Evolutionary conservation across 2,113 vertebrate species (phyloP).

Genomic region (Dolichotis patagonum): DNA sequence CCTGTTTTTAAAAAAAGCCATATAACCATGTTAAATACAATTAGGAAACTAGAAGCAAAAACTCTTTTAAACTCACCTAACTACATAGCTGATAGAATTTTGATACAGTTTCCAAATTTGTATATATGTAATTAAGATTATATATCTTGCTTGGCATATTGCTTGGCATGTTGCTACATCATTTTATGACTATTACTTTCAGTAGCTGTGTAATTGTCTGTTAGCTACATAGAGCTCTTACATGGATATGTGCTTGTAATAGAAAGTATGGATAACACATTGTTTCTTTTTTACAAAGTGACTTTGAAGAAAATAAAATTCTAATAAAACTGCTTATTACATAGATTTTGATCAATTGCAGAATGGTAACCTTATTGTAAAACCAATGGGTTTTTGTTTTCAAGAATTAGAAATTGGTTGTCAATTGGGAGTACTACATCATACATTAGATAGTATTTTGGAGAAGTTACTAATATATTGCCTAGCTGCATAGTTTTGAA

Average conservation of each 20-base stretch:
- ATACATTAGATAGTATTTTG: background rate
- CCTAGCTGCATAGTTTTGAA: slow-evolving; percentile 35
- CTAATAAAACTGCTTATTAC: slow-evolving; percentile 8
- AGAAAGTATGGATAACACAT: background rate
- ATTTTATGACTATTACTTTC: slow-evolving; percentile 37
- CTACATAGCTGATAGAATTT: background rate
- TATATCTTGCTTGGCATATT: background rate
- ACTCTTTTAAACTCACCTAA: background rate
- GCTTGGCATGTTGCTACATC: background rate
- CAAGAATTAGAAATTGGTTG: background rate
- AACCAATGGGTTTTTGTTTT: slow-evolving; percentile 48
- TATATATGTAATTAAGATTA: slow-evolving; percentile 28
- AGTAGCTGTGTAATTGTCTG: background rate
- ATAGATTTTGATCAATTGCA: slow-evolving; percentile 10
- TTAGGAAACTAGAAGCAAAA: slow-evolving; percentile 12
- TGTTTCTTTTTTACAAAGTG: background rate
- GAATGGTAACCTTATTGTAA: background rate
- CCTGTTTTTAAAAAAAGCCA: slow-evolving; percentile 40
- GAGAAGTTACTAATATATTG: background rate
- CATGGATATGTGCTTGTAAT: background rate
- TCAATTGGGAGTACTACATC: background rate
- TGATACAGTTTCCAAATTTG: slow-evolving; percentile 14
- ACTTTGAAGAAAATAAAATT: background rate
- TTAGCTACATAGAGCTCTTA: background rate
- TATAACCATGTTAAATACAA: slow-evolving; percentile 42